Base-by-base conservation (phyloP, 2,797 vertebrate species). In the Antrozous pallidus region DNA sequence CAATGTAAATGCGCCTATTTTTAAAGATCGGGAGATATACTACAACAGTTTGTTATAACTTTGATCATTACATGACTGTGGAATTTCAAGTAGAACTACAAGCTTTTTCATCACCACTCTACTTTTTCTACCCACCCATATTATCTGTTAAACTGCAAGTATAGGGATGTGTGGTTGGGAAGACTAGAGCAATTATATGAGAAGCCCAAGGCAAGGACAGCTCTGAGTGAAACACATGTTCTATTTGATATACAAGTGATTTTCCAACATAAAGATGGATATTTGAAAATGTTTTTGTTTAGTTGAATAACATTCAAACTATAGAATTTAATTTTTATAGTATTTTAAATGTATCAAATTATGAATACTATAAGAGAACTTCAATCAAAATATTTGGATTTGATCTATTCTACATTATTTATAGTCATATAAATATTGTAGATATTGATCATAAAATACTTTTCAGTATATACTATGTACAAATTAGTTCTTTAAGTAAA, bases 1-100 rank as follows among this genome's bases (percentile, higher is more conserved):
- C 67, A 93, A 58, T 17, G 56, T 96, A 94, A 95, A 95, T 94
- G 70, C 51, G 4, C 5, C 63, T 92, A 82, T 90, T 87, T 95
- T 89, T 95, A 63, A 93, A 85, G 95, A 96, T 96, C 77, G 96
- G 95, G 96, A n/a, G 83, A 78, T 75, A 31, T 24, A 38, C 38
- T 36, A 79, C 94, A 89, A 71, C 36, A 78, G 33, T 80, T 69
- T 73, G 70, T 69, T 73, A 65, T 47, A 78, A 67, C 89, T 97
- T 95, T 91, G 89, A 91, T 94, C 83, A 88, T 90, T 85, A 77
- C 13, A 13, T 82, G 22, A 87, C 78, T 85, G 67, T 74, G 33
- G 56, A 85, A 91, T 90, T 94, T 70, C 69, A 51, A 69, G 31
- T 36, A 79, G 22, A 14, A 73, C 54, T 81, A 14, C 5, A 49